Evolutionary conservation across 1,140 invertebrate genomes (phyloP), one percentile per base, ranked within the genome.

Genomic region (Tetragonula clypearis): DNA sequence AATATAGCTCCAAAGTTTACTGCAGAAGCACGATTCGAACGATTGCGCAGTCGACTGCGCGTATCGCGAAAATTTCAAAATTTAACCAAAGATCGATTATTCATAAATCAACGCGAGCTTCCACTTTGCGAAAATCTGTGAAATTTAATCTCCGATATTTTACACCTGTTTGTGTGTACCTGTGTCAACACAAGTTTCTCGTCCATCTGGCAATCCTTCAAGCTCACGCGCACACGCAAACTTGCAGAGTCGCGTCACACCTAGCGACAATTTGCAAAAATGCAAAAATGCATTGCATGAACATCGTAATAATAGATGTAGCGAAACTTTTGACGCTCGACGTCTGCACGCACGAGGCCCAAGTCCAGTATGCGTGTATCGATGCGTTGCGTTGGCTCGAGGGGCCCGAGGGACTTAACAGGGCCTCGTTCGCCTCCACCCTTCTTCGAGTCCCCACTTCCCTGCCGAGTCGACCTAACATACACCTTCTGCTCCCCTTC

Each of bases 401-500:
- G 81, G 66, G 80, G 41, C 85, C 79, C 74, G 53, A 72, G 77
- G 74, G 84, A 75, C 78, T 58, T 66, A 62, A 77, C 65, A 79
- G 85, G 81, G 60, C 53, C 86, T 79, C 58, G 74, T 76, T 90
- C 84, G 74, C 81, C 86, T 84, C 82, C 78, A 79, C 79, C 86
- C 88, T 80, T 85, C 80, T 58, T 77, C 80, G 49, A 71, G 73
- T 72, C 89, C 82, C 82, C 88, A 86, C 89, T 76, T 82, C 79
- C 83, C 69, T 79, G 9, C 60, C 69, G 15, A 23, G 26, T 66
- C 92, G 91, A 90, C 86, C 92, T 92, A 89, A 85, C 86, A 58
- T 89, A 79, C 84, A 88, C 88, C 88, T 88, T 87, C 86, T 81
- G 87, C 88, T 90, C 88, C 83, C 86, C 90, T 90, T 89, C 86